Conservation (phyloP, 2,113 vertebrate genomes). For the Mastomys coucha region DNA sequence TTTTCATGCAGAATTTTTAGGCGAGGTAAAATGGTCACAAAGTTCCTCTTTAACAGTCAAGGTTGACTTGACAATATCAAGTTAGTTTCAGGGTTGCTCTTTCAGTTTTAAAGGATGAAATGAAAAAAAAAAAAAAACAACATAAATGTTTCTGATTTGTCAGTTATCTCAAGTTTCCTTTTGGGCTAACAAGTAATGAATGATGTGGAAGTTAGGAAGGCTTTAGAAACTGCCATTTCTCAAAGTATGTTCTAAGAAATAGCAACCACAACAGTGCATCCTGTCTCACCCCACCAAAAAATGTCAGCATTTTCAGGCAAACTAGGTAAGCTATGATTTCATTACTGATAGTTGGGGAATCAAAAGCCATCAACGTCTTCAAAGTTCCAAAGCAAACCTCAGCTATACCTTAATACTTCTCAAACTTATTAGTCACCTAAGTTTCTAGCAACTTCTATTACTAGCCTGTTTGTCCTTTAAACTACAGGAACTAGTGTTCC, state of each 20-base stretch:
- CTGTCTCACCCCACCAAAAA: background rate
- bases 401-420: background rate
- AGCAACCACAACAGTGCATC: background rate
- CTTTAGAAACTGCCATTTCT: background rate
- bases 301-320: background rate
- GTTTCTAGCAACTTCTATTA: background rate
- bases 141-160: background rate
- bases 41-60: background rate
- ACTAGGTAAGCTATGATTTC: conserved; percentile 13
- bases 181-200: background rate
- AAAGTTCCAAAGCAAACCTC: conserved; percentile 33
- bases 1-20: background rate
- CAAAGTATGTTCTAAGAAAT: conserved; percentile 16
- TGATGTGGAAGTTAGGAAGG: background rate
- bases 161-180: conserved; percentile 9
- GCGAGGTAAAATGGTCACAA: background rate
- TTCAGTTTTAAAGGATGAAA: conserved; percentile 4
- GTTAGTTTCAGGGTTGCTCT: background rate
- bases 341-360: background rate
- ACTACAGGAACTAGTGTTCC: background rate
- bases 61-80: background rate
- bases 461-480: background rate
- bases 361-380: conserved; percentile 15
- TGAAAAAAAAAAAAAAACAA: background rate
- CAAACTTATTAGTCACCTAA: background rate